A percentile compares a stretch with the other conserved stretches of the same genome.
Conservation (phyloP, 2,888 invertebrate genomes). For the Zygogramma bicolorata region DNA sequence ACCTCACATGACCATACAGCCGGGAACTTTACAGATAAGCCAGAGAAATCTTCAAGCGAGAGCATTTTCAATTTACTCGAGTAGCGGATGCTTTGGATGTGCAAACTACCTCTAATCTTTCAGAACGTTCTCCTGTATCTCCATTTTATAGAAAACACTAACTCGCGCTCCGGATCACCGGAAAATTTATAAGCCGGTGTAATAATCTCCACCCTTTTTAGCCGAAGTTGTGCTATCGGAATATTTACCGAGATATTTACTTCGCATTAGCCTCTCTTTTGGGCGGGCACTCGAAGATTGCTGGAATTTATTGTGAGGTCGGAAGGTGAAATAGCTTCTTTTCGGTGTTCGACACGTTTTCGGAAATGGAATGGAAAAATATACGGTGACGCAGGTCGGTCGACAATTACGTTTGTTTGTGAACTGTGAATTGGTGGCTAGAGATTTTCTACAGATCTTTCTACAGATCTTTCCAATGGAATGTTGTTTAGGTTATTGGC, state of each 20-base stretch:
- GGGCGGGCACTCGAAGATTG: neutral
- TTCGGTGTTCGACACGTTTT: neutral
- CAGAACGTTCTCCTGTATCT: conserved; percentile 4
- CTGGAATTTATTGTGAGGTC: neutral
- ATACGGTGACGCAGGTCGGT: neutral
- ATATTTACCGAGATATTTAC: conserved; percentile 6
- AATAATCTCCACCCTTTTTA: conserved; percentile 3
- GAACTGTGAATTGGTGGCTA: neutral
- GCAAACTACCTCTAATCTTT: conserved; percentile 5
- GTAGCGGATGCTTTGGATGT: neutral
- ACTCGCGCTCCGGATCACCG: neutral
- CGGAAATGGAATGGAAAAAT: neutral
- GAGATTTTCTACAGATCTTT: too few species aligned
- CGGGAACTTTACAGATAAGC: neutral
- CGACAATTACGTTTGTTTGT: neutral
- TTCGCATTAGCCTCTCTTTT: neutral
- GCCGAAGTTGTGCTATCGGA: neutral
- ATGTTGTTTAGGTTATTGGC: too few species aligned
- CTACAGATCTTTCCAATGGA: too few species aligned
- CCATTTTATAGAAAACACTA: conserved; percentile 12
- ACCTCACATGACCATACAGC: neutral
- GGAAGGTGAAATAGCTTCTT: neutral
- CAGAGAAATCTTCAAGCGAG: neutral
- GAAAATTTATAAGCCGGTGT: neutral
- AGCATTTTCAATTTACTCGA: conserved; percentile 4